phyloP scores from a whole-genome alignment of 2,797 vertebrate genomes.

The Falco concolor region DNA sequence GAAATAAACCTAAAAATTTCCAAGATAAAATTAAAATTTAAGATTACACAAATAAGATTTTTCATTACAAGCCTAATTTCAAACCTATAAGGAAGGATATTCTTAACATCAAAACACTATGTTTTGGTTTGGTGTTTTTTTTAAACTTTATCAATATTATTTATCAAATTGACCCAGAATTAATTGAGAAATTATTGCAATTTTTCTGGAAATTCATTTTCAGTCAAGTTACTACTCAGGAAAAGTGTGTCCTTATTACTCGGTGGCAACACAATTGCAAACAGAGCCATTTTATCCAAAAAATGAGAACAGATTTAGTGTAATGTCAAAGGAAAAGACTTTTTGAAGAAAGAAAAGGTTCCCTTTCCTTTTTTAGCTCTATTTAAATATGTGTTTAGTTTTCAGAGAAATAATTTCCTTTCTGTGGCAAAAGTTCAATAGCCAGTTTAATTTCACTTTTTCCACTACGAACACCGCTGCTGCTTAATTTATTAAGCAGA shows the following conservation, averaged over 20 bases:
- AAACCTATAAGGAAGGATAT: neutral
- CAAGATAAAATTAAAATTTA: neutral
- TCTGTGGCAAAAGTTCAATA: neutral
- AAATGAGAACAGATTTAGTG: neutral
- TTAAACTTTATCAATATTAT: neutral
- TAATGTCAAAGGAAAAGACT: neutral
- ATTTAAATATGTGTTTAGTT: neutral
- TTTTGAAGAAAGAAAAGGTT: neutral
- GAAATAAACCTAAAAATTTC: neutral
- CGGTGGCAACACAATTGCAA: neutral
- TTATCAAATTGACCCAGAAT: neutral
- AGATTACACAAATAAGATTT: neutral
- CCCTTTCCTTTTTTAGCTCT: neutral
- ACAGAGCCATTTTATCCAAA: neutral
- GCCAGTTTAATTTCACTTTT: neutral
- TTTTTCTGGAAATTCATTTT: neutral
- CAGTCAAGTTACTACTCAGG: neutral
- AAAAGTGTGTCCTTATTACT: accelerated
- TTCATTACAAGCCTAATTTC: neutral
- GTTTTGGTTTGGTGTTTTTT: neutral
- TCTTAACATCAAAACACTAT: neutral
- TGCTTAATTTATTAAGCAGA: neutral
- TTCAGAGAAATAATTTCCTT: neutral
- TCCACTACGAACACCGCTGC: neutral
- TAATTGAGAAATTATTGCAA: neutral